phyloP scores from a whole-genome alignment of 2,113 vertebrate genomes.

The Pogonocichla stellata region DNA sequence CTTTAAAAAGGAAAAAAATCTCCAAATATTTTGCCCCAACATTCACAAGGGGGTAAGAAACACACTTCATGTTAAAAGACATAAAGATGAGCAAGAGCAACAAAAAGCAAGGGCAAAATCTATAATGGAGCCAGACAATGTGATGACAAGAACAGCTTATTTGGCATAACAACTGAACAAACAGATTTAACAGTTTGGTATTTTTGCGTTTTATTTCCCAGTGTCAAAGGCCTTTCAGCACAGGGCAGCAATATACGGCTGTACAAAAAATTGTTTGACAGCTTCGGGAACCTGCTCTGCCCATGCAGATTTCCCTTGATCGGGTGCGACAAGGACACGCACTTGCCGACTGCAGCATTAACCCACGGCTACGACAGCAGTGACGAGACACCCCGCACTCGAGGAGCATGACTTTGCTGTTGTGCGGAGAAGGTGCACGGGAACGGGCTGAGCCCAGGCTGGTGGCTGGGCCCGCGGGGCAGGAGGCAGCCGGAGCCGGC shows the following conservation, averaged over 20 bases:
- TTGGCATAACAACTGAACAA: background rate
- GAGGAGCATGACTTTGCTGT: background rate
- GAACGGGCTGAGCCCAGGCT: fast-evolving
- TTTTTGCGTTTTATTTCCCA: background rate
- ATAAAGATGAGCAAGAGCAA: background rate
- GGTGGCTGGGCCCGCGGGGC: background rate
- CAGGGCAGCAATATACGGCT: background rate
- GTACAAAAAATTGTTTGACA: background rate
- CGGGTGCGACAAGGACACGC: background rate
- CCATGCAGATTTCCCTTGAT: background rate
- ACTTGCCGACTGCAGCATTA: background rate
- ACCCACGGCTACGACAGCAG: background rate
- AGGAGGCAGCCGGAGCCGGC: background rate
- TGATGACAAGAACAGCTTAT: background rate
- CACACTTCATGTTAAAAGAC: fast-evolving
- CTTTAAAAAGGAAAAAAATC: background rate
- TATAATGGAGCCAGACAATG: fast-evolving
- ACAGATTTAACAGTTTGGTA: background rate
- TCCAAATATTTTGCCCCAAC: background rate
- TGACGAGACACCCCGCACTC: background rate
- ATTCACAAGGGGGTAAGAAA: background rate
- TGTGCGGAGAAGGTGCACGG: background rate
- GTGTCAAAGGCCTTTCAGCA: background rate
- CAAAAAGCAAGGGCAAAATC: background rate
- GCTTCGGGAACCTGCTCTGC: background rate